Conservation (phyloP, 2,797 vertebrate species). For the Enteromius afrohamiltoni region DNA sequence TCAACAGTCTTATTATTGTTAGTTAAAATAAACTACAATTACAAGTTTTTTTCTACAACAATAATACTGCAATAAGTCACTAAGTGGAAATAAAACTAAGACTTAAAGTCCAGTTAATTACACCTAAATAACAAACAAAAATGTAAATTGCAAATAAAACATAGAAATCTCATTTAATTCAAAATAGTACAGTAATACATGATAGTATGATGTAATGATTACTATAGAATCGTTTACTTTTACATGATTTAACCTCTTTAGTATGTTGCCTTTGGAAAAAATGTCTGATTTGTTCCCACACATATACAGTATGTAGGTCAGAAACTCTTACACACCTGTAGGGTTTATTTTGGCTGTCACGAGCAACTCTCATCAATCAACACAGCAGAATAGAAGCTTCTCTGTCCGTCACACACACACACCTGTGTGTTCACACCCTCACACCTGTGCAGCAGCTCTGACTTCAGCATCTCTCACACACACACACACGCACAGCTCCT, state of each 20-base stretch:
- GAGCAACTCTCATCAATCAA: conserved; percentile 9
- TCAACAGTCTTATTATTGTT: too few species aligned
- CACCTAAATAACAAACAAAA: background rate
- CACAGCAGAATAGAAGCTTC: conserved; percentile 12
- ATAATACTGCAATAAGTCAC: background rate
- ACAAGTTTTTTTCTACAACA: too few species aligned
- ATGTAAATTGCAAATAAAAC: background rate
- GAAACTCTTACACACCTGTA: conserved; percentile 16
- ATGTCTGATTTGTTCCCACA: conserved; percentile 2
- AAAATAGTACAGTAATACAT: background rate
- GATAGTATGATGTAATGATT: background rate
- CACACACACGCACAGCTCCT: conserved; percentile 1
- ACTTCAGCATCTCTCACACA: conserved; percentile 1
- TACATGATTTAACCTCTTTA: background rate
- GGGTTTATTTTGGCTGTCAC: background rate
- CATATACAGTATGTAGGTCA: background rate
- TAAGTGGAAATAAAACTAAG: background rate
- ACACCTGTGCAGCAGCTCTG: conserved; percentile 13
- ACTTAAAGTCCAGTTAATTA: background rate
- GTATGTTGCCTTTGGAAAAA: background rate
- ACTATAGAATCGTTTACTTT: background rate
- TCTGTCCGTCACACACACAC: conserved; percentile 4
- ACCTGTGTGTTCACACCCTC: conserved; percentile 10
- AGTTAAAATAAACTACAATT: too few species aligned
- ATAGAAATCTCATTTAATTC: background rate